Evolutionary conservation across 53 echinoderm and acorn worm species (phyloP).

Genomic region (Apostichopus leukothele): DNA sequence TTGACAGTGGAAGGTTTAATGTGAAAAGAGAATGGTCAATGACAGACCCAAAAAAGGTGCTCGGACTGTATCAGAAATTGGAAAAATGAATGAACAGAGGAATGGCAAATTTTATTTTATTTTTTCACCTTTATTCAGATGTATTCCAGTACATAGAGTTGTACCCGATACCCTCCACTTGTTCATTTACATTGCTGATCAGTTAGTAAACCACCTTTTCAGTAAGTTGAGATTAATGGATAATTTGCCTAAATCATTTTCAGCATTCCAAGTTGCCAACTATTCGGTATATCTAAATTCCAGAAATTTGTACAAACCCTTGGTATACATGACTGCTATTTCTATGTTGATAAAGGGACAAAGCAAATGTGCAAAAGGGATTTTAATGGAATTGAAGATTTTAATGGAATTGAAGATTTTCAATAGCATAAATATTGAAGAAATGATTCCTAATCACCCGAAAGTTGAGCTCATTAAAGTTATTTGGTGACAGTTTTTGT

Average conservation of each 20-base stretch:
- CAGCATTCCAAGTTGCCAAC: background rate
- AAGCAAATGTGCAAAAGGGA: background rate
- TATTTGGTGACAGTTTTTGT: slow-evolving; percentile 9
- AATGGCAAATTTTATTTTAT: slow-evolving; percentile 8
- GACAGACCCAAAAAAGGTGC: slow-evolving; percentile 24
- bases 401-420: background rate
- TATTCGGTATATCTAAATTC: background rate
- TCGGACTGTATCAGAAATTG: background rate
- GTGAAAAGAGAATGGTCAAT: slow-evolving; percentile 32
- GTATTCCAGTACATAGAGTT: slow-evolving; percentile 20
- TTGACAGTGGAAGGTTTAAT: background rate
- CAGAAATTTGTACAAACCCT: background rate
- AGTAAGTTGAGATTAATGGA: background rate
- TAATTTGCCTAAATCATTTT: background rate
- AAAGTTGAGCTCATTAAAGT: background rate
- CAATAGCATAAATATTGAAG: background rate
- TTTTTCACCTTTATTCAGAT: slow-evolving; percentile 13
- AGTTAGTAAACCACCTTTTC: slow-evolving; percentile 33
- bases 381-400: slow-evolving; percentile 28
- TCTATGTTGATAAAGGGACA: slow-evolving; percentile 8
- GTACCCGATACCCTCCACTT: slow-evolving; percentile 46
- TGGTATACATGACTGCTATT: background rate
- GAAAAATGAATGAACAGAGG: background rate
- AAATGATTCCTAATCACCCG: slow-evolving; percentile 13
- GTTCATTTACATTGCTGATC: slow-evolving; percentile 42